Conservation (phyloP, 2,797 vertebrate genomes). For the Poliocrania exsul region DNA sequence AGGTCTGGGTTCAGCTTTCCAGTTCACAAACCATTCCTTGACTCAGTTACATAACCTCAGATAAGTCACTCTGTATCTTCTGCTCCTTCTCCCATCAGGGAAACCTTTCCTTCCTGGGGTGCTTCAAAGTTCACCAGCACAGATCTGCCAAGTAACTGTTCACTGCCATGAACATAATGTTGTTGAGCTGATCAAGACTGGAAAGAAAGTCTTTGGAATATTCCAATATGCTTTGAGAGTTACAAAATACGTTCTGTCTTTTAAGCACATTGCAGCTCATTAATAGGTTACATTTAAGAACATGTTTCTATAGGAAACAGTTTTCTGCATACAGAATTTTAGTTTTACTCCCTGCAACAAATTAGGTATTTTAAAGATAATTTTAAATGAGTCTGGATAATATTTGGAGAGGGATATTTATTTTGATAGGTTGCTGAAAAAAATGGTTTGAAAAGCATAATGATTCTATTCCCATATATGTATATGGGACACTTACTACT, state of each 20-base stretch:
- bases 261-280: not conserved
- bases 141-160: not conserved
- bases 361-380: not conserved
- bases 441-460: not conserved
- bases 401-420: not conserved
- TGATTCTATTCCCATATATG: not conserved
- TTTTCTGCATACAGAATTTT: not conserved
- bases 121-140: not conserved
- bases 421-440: not conserved
- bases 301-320: not conserved
- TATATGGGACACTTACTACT: not conserved
- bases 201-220: not conserved
- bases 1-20: not conserved
- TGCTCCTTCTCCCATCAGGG: not conserved
- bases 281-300: not conserved
- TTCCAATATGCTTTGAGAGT: not conserved
- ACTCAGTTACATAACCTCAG: not conserved
- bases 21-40: not conserved
- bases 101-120: not conserved
- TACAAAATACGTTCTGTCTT: not conserved
- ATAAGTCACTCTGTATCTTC: not conserved
- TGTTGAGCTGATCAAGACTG: not conserved
- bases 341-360: not conserved
- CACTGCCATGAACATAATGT: not conserved
- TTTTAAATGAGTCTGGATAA: not conserved